Evolutionary conservation across 1,140 invertebrate genomes (phyloP).

Genomic region (Lutraria rhynchaena): DNA sequence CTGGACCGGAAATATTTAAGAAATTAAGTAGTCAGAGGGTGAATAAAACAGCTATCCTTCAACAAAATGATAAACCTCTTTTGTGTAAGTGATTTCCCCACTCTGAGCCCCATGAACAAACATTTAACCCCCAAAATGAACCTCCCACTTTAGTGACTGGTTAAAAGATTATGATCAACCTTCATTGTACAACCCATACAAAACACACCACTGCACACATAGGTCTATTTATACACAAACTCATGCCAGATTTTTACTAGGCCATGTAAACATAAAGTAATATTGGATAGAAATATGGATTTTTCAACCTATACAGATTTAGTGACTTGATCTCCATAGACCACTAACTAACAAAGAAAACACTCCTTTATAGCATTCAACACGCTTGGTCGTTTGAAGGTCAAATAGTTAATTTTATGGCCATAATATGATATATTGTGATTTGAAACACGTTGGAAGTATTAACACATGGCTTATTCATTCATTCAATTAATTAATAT

Average conservation of each 20-base stretch:
- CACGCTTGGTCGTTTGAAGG: neutral
- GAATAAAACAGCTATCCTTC: too few relatives aligned
- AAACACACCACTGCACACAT: conserved; percentile 38
- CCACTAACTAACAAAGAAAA: neutral
- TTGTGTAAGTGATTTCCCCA: neutral
- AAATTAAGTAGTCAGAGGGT: too few relatives aligned
- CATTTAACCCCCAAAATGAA: neutral
- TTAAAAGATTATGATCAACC: conserved; percentile 33
- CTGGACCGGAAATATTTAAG: too few relatives aligned
- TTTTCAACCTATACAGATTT: conserved; percentile 15
- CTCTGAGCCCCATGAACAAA: neutral
- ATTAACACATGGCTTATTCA: neutral
- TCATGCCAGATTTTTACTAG: conserved; percentile 3
- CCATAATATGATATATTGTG: neutral
- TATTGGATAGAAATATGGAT: conserved; percentile 13
- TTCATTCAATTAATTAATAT: neutral
- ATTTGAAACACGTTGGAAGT: neutral
- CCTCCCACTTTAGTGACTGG: conserved; percentile 27
- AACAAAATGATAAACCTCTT: neutral
- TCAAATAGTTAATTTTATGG: neutral
- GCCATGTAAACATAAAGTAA: conserved; percentile 13
- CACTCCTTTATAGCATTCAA: neutral
- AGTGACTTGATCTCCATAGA: neutral
- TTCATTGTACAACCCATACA: conserved; percentile 29
- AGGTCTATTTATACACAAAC: conserved; percentile 28